Evolutionary conservation across 2,113 vertebrate species (phyloP), one percentile per base, ranked within the genome.

Genomic region (Megaceryle torquata): DNA sequence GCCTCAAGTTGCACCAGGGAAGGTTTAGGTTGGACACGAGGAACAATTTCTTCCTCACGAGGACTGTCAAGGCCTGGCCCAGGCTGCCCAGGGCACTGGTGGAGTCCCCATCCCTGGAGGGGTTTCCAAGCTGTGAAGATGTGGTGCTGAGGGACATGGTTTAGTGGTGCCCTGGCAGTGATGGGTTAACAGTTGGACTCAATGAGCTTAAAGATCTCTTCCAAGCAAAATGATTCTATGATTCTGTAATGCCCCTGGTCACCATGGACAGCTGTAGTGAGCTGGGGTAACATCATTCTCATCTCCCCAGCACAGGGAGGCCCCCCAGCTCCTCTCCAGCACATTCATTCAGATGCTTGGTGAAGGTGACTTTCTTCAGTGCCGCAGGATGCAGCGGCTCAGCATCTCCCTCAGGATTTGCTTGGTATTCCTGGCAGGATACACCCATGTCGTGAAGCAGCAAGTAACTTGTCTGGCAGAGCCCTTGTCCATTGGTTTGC

Each of bases 301-400:
- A 43, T 22, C 35, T 67, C 46, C 67, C 51, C 22, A 5, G 39
- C 13, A 1, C 9, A 3, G 24, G 9, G 9, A 41, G 43, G 11
- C 25, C 14, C n/a, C 37, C 26, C 31, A 25, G 20, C 63, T 64
- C 25, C 3, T 43, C 9, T 75, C 48, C 63, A 46, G 11, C 24
- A 11, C 2, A 0, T 4, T 13, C 14, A 13, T 77, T 39, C 29
- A 50, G 57, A n/a, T n/a, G 22, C 13, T 1, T 1, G 0, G 1
- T 57, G 50, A 92, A 86, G 89, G 64, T 59, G 75, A 82, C 50
- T 59, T 82, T 76, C 19, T 64, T 16, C 41, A 15, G 17, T 10
- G 19, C 82, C 83, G 13, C 28, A 8, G 59, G 33, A 26, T 41
- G 64, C 43, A 31, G 76, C 10, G 0, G 54, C 46, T 86, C 50